Evolutionary conservation across 2,113 vertebrate genomes (phyloP).

Genomic region (Laticauda laticaudata): DNA sequence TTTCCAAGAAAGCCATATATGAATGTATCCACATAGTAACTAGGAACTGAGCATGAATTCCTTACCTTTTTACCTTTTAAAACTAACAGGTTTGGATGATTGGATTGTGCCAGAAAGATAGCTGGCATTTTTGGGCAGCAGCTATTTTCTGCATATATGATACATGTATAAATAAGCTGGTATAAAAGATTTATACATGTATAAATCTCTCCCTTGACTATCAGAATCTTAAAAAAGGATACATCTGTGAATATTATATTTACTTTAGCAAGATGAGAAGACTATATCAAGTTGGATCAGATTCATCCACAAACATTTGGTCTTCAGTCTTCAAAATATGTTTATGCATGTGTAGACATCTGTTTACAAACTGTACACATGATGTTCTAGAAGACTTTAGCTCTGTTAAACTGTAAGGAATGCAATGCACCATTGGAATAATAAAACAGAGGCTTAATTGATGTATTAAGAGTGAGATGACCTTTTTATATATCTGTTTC

Average conservation of each 20-base stretch:
- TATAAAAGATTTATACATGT: no score
- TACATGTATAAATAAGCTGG: background rate
- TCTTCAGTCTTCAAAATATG: conserved; percentile 30
- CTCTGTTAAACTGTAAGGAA: background rate
- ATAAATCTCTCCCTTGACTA: background rate
- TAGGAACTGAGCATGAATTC: background rate
- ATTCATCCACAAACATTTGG: conserved; percentile 20
- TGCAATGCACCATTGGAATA: background rate
- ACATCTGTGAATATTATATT: background rate
- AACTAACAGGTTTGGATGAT: background rate
- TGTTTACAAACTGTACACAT: background rate
- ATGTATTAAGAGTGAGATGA: background rate
- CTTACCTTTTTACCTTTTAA: background rate
- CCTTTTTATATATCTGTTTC: background rate
- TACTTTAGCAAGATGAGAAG: background rate
- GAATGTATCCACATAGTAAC: background rate
- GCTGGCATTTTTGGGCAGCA: background rate
- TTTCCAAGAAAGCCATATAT: background rate
- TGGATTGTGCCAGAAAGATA: background rate
- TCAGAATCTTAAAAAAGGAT: background rate
- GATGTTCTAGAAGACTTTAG: background rate
- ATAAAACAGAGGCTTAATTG: background rate
- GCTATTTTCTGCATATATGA: background rate
- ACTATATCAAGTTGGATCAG: conserved; percentile 38
- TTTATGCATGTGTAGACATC: conserved; percentile 12